phyloP scores from a whole-genome alignment of 1,140 invertebrate species.

The Epicauta chinensis region DNA sequence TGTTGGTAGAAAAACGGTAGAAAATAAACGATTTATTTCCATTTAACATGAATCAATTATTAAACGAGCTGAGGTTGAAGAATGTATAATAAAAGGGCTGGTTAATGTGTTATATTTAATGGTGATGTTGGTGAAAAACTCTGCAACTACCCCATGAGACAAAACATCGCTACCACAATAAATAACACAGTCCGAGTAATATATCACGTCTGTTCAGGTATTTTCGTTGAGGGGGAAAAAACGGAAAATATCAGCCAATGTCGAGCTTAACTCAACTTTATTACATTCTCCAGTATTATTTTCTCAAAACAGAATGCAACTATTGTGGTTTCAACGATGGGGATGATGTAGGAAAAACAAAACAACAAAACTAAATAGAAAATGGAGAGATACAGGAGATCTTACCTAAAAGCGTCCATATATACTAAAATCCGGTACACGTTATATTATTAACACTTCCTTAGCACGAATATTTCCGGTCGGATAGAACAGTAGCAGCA shows the following conservation, averaged over 20 bases:
- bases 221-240: slow-evolving; percentile 10
- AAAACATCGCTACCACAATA: slow-evolving; percentile 10
- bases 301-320: too few relatives aligned
- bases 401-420: slow-evolving; percentile 11
- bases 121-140: slow-evolving; percentile 4
- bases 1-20: too few relatives aligned
- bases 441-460: slow-evolving; percentile 15
- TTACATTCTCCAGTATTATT: not conserved
- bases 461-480: slow-evolving; percentile 16
- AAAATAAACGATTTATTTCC: too few relatives aligned
- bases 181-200: slow-evolving; percentile 11
- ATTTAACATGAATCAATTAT: too few relatives aligned
- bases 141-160: slow-evolving; percentile 4
- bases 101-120: too few relatives aligned
- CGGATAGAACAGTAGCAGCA: slow-evolving; percentile 3
- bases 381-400: not conserved
- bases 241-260: slow-evolving; percentile 10
- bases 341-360: too few relatives aligned
- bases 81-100: too few relatives aligned
- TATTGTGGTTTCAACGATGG: too few relatives aligned
- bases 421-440: slow-evolving; percentile 1
- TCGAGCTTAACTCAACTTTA: slow-evolving; percentile 16
- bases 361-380: too few relatives aligned
- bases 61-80: too few relatives aligned
- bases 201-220: slow-evolving; percentile 14